phyloP scores from a whole-genome alignment of 2,888 invertebrate genomes.

The Rhagium mordax region DNA sequence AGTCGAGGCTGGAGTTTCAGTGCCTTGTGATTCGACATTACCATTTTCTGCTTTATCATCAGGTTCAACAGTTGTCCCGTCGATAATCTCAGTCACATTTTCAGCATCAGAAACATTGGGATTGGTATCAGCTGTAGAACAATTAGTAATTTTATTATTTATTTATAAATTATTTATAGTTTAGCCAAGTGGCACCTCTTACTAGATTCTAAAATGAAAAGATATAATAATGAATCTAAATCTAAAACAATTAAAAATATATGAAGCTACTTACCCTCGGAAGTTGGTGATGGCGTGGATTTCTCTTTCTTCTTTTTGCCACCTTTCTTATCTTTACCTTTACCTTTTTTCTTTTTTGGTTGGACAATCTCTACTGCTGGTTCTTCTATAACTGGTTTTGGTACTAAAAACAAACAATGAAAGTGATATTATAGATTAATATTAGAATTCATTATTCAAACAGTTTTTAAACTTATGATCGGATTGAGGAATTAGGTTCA shows the following conservation, averaged over 20 bases:
- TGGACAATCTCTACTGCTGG: slow-evolving; percentile 35
- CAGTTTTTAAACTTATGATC: too few species aligned
- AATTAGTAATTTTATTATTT: background rate
- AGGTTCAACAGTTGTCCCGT: slow-evolving; percentile 36
- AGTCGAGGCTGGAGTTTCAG: slow-evolving; percentile 57
- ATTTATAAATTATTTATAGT: too few species aligned
- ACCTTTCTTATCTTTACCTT: slow-evolving; percentile 50
- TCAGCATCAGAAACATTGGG: slow-evolving; percentile 3
- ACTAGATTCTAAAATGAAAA: too few species aligned
- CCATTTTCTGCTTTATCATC: slow-evolving; percentile 23
- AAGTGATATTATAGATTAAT: background rate
- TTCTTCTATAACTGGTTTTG: slow-evolving; percentile 48
- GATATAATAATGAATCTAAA: too few species aligned
- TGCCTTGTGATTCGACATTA: slow-evolving; percentile 38
- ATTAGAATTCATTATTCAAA: too few species aligned
- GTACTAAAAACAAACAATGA: slow-evolving; percentile 51
- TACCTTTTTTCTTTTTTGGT: slow-evolving; percentile 45
- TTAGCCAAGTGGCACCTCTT: too few species aligned
- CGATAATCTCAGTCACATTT: slow-evolving; percentile 33
- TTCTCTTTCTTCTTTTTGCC: slow-evolving; percentile 48
- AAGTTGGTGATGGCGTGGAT: slow-evolving; percentile 40
- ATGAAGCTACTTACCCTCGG: slow-evolving; percentile 33
- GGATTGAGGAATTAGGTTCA: too few species aligned
- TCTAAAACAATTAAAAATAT: too few species aligned
- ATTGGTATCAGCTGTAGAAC: background rate